Conservation (phyloP, 2,113 vertebrate species). For the Urocolius indicus region DNA sequence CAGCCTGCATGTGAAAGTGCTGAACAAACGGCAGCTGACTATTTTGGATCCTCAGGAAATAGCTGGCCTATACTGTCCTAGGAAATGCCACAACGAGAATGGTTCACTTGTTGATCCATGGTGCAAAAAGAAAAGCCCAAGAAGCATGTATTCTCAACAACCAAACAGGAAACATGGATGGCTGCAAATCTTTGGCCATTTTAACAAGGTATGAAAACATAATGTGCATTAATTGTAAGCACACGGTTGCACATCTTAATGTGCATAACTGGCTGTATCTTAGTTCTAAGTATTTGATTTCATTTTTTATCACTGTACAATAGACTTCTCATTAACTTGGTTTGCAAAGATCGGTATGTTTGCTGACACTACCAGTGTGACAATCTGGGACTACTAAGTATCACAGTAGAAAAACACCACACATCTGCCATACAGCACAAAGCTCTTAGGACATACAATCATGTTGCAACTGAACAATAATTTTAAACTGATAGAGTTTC, state of each 20-base stretch:
- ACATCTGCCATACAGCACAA: background rate
- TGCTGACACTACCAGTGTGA: background rate
- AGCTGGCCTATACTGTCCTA: background rate
- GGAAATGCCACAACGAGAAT: background rate
- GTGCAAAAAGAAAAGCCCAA: background rate
- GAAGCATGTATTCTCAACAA: background rate
- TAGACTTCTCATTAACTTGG: background rate
- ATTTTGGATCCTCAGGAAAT: background rate
- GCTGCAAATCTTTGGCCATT: background rate
- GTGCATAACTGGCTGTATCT: background rate
- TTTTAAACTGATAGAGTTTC: background rate
- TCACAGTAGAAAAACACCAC: background rate
- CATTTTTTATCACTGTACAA: background rate
- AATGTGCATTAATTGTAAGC: background rate
- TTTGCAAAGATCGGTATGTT: background rate
- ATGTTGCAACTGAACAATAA: background rate
- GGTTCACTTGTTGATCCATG: background rate
- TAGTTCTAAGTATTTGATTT: background rate
- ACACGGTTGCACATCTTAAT: background rate
- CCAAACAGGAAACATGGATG: background rate
- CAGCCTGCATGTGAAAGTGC: background rate
- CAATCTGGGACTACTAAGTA: background rate
- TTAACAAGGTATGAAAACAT: background rate
- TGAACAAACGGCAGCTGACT: background rate
- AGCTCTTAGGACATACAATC: background rate